Conservation (phyloP, 2,113 vertebrate genomes). For the Cygnus atratus region DNA sequence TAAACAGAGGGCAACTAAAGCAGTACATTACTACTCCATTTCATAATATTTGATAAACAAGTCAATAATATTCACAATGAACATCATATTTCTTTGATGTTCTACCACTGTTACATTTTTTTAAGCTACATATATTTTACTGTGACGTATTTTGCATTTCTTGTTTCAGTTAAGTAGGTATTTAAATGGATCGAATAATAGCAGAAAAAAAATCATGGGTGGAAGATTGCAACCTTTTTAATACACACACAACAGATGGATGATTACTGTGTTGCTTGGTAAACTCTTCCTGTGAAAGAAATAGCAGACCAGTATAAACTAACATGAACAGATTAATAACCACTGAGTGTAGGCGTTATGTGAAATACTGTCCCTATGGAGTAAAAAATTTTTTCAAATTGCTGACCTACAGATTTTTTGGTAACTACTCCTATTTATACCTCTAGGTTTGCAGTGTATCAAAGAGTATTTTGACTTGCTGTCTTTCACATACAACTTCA, state of each 20-base stretch:
- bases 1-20: neutral
- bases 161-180: neutral
- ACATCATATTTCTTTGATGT: neutral
- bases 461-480: neutral
- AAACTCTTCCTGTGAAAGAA: neutral
- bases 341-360: neutral
- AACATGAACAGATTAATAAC: neutral
- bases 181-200: neutral
- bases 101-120: neutral
- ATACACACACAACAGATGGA: neutral
- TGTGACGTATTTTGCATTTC: neutral
- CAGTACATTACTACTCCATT: neutral
- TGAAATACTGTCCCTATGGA: neutral
- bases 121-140: neutral
- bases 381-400: neutral
- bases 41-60: neutral
- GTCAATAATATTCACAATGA: neutral
- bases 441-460: neutral
- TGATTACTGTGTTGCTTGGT: neutral
- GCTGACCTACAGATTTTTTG: neutral
- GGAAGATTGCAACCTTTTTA: neutral
- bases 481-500: neutral
- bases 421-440: neutral
- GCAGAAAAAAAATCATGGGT: neutral
- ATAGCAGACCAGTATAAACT: neutral